Percentiles rank a stretch among this genome's conserved stretches.
phyloP scores from a whole-genome alignment of 1,140 invertebrate genomes.

The Aphelinus certus region DNA sequence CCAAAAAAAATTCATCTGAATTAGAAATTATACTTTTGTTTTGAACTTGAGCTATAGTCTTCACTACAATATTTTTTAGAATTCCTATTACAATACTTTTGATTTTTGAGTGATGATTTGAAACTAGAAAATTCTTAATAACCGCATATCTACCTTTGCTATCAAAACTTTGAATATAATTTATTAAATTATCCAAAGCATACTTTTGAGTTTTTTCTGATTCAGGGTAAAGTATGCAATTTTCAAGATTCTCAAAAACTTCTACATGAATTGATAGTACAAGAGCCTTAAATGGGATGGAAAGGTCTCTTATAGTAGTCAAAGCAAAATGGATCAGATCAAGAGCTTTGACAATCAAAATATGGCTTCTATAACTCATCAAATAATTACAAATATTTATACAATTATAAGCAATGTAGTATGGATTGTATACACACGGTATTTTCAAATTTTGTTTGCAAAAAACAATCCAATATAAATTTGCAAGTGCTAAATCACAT shows the following conservation, averaged over 20 bases:
- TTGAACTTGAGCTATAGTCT: background rate
- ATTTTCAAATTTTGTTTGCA: background rate
- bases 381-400: constrained; percentile 23
- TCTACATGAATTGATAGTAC: constrained; percentile 22
- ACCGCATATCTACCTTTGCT: constrained; percentile 14
- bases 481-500: constrained; percentile 15
- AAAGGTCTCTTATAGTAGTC: constrained; percentile 6
- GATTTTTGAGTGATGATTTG: constrained; percentile 15
- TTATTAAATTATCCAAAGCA: background rate
- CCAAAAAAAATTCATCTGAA: background rate
- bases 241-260: constrained; percentile 3
- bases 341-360: constrained; percentile 10
- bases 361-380: background rate
- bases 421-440: constrained; percentile 9
- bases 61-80: constrained; percentile 21
- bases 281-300: constrained; percentile 13
- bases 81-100: constrained; percentile 14
- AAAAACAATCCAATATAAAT: constrained; percentile 20
- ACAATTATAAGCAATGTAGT: constrained; percentile 26
- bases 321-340: constrained; percentile 5
- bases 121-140: background rate
- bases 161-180: constrained; percentile 12
- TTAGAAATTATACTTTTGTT: background rate
- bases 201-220: constrained; percentile 10
- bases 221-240: background rate